These are phyloP conservation scores for Drosophila leonis DNA, from an alignment of 2,888 invertebrate species.

Conservation along the genomic window DNA sequence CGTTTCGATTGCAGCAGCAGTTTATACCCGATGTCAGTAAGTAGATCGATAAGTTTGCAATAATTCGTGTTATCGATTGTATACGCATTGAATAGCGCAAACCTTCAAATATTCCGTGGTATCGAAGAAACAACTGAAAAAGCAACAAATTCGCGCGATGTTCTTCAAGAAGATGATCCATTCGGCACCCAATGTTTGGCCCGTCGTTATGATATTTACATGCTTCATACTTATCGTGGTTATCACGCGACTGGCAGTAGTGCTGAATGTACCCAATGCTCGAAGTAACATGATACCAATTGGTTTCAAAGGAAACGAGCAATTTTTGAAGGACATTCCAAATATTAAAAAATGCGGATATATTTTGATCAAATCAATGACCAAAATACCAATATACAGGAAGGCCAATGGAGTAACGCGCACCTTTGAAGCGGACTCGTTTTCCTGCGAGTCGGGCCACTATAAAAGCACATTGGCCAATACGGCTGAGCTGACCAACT, in stretches of 20 bases:
- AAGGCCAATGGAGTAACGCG: conserved; percentile 26
- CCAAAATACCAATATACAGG: conserved; percentile 10
- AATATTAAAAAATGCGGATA: conserved; percentile 56
- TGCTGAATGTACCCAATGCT: conserved; percentile 43
- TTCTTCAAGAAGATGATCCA: conserved; percentile 75
- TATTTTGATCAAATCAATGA: conserved; percentile 48
- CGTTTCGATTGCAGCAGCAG: conserved; percentile 65
- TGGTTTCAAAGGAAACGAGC: conserved; percentile 44
- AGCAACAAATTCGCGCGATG: conserved; percentile 75
- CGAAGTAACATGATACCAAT: conserved; percentile 53
- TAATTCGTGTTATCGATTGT: background rate
- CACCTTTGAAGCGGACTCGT: conserved; percentile 51
- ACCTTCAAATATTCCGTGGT: conserved; percentile 65
- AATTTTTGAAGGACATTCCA: conserved; percentile 40
- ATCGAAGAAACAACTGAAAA: conserved; percentile 45
- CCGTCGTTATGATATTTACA: conserved; percentile 85
- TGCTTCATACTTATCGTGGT: conserved; percentile 83
- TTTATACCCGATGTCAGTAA: conserved; percentile 72
- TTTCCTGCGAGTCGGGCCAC: conserved; percentile 47
- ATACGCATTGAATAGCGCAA: conserved; percentile 50
- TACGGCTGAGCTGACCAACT: conserved; percentile 27
- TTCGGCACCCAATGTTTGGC: conserved; percentile 74
- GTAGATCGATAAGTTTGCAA: conserved; percentile 32
- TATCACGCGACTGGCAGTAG: conserved; percentile 53
- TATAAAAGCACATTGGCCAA: conserved; percentile 35